Base-by-base conservation (phyloP, 2,113 vertebrate species). In the Toxotes chatareus region DNA sequence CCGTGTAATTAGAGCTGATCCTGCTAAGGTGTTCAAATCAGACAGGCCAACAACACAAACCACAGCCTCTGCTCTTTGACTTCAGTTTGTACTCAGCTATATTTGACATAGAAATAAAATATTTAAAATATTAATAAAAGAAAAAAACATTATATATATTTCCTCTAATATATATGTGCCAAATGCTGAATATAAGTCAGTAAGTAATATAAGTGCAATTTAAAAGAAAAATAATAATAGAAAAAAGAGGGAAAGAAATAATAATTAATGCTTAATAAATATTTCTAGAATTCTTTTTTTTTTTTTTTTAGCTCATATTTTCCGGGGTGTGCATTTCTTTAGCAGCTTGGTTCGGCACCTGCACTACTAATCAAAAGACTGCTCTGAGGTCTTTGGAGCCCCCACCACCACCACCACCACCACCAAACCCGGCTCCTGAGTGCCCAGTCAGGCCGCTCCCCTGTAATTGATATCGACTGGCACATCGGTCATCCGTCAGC, bases 401-500 rank as follows among this genome's bases (percentile, higher is more conserved):
- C 27, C 27, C 27, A 27, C 27, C 27, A 27, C 27, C 27, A 27
- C 27, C 27, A 27, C 27, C 27, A 27, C 27, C 27, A 27, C 27
- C 27, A 27, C 27, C 27, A 27, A 27, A 27, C 27, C 27, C 27
- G 9, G 34, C 56, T 40, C 32, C 53, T 8, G 60, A 1, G 13
- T n/a, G 42, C 32, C 23, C 66, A 6, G 49, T 57, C 55, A 47
- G 57, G 36, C 71, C 57, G 62, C 57, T 69, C 57, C 60, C 57
- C 47, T 66, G 78, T 94, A 96, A 97, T 97, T 97, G 96, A 96
- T 95, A 94, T 92, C 94, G 96, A 97, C 95, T 93, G 93, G 72
- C 92, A 90, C 93, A 94, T 95, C 94, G 91, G 91, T 96, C 95
- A 96, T 89, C 94, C 96, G 96, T 97, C 96, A 97, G 94, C 89